Conservation (phyloP, 2,797 vertebrate genomes). For the Gallinago nigripennis region DNA sequence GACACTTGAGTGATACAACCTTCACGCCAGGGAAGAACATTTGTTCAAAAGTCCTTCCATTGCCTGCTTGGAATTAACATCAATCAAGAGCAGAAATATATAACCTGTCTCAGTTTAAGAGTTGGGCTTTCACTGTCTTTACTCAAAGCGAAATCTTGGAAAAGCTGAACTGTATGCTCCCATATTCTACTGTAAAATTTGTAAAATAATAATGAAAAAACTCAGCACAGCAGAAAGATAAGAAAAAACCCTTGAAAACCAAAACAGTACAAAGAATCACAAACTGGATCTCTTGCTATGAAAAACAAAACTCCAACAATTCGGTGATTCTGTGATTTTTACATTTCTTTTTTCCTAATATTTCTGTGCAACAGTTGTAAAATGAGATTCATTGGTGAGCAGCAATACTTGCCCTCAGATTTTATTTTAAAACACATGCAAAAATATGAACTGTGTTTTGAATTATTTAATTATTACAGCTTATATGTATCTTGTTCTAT, state of each 20-base stretch:
- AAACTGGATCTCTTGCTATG: background rate
- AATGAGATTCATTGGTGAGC: background rate
- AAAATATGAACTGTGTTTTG: background rate
- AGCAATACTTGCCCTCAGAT: background rate
- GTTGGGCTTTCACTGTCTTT: background rate
- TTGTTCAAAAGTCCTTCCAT: background rate
- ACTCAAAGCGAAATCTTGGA: background rate
- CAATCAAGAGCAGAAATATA: background rate
- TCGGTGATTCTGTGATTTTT: background rate
- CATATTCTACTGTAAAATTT: background rate
- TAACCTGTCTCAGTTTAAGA: background rate
- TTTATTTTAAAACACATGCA: background rate
- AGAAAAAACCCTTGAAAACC: fast-evolving
- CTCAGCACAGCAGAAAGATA: background rate
- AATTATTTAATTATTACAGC: background rate
- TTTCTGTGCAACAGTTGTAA: background rate
- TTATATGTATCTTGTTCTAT: background rate
- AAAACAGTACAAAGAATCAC: background rate
- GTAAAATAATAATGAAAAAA: background rate
- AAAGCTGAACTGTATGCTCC: background rate
- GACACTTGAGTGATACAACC: background rate
- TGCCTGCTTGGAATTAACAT: background rate
- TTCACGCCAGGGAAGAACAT: background rate
- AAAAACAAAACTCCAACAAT: background rate
- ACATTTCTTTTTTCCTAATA: background rate